Conservation (phyloP, 1,140 invertebrate species). For the Drosophila neocordata region DNA sequence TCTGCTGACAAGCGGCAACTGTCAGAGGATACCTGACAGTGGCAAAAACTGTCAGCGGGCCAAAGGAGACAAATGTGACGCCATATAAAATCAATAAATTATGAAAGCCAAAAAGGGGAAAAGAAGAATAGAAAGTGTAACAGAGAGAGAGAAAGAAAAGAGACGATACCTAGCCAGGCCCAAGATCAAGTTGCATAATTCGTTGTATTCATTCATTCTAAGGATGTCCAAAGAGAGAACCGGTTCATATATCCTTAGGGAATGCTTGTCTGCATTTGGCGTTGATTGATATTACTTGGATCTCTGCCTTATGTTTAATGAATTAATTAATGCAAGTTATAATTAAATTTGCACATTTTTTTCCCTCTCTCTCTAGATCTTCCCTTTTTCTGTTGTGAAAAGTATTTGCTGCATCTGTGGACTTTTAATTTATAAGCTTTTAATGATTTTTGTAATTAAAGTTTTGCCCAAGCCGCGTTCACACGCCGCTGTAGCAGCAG, state of each 20-base stretch:
- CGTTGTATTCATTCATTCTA: conserved; percentile 52
- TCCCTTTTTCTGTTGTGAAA: not conserved
- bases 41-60: conserved; percentile 75
- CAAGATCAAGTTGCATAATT: conserved; percentile 63
- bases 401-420: conserved; percentile 12
- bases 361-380: conserved; percentile 3
- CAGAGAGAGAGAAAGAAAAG: not conserved
- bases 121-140: not conserved
- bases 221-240: conserved; percentile 50
- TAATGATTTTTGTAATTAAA: conserved; percentile 80
- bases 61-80: conserved; percentile 76
- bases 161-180: conserved; percentile 15
- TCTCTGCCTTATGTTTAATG: conserved; percentile 48
- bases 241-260: conserved; percentile 59
- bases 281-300: conserved; percentile 70
- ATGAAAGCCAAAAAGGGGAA: conserved; percentile 49
- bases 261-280: conserved; percentile 61
- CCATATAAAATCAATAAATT: conserved; percentile 82
- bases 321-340: conserved; percentile 74
- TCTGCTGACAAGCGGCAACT: conserved; percentile 71
- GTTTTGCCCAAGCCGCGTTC: conserved; percentile 28
- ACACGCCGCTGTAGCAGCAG: conserved; percentile 57
- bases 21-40: conserved; percentile 73
- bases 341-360: conserved; percentile 77
- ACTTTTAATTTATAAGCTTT: conserved; percentile 75